Evolutionary conservation across 2,113 vertebrate species (phyloP), one percentile per base, ranked within the genome.

Genomic region (Lagenorhynchus albirostris): DNA sequence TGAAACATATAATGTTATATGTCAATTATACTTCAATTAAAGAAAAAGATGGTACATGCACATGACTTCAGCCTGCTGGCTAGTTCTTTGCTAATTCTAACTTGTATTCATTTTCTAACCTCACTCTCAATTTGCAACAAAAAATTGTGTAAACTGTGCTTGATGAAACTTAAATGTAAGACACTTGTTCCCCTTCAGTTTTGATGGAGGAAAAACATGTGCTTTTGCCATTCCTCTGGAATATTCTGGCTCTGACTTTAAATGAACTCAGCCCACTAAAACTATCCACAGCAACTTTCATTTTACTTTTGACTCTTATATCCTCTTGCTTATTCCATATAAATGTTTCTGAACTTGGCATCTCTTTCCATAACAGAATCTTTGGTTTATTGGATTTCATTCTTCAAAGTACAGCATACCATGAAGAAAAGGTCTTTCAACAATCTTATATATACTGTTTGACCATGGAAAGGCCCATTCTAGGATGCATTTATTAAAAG

Each of bases 321-420:
- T 96, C 71, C 53, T 95, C 71, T 77, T 93, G 67, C 79, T 95
- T 95, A 86, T 95, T 97, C 84, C 60, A 47, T 73, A 68, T 95
- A 94, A 91, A 88, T 70, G 38, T 92, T 95, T 94, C 41, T 85
- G 74, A 95, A 55, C 55, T 94, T 94, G 67, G 44, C 73, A 62
- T 77, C 8, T 91, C 55, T 81, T 84, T 87, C 10, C 1, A 31
- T 70, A 79, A 74, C 83, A 89, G 36, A 47, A 0, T 36, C 38
- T 86, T 96, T 55, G 36, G 26, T 91, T 92, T 95, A 80, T 44
- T 91, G 55, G n/a, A 23, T 83, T 96, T 95, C 77, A 38, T 77
- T 84, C 89, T 63, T 91, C 87, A 93, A 95, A 93, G 33, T 1
- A 0, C 2, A 62, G 65, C 21, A 92, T 79, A 63, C n/a, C 83